Conservation (phyloP, 2,888 invertebrate species). For the Chydorus sphaericus region DNA sequence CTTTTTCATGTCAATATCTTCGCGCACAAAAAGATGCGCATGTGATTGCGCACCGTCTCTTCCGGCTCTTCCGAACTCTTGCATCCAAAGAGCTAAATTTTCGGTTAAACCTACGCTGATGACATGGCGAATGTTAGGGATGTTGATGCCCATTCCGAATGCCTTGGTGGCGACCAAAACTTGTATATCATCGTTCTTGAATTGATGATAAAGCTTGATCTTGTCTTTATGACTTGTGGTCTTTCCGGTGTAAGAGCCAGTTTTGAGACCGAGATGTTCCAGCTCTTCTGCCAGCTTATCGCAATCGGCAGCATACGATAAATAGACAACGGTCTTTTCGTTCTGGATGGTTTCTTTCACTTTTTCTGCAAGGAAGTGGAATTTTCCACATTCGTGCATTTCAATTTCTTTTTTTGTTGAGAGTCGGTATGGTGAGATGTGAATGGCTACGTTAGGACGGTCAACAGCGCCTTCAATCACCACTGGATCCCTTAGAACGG, state of each 20-base stretch:
- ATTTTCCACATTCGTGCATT: not conserved
- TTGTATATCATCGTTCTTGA: not conserved
- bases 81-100: slow-evolving; percentile 5
- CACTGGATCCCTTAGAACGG: not conserved
- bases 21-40: not conserved
- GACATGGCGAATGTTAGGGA: slow-evolving; percentile 1
- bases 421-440: not conserved
- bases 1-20: not conserved
- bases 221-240: not conserved
- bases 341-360: not conserved
- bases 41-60: slow-evolving; percentile 1
- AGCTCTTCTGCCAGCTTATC: not conserved
- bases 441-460: not conserved
- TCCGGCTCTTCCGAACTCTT: slow-evolving; percentile 9
- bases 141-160: slow-evolving; percentile 8
- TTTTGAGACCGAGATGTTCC: not conserved
- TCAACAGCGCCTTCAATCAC: not conserved
- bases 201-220: not conserved
- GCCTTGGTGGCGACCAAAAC: slow-evolving; percentile 1
- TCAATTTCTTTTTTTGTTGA: not conserved
- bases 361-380: not conserved
- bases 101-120: slow-evolving; percentile 5
- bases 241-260: not conserved
- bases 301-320: not conserved
- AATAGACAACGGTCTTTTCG: not conserved